phyloP scores from a whole-genome alignment of 2,888 invertebrate genomes.

The Empis livida region DNA sequence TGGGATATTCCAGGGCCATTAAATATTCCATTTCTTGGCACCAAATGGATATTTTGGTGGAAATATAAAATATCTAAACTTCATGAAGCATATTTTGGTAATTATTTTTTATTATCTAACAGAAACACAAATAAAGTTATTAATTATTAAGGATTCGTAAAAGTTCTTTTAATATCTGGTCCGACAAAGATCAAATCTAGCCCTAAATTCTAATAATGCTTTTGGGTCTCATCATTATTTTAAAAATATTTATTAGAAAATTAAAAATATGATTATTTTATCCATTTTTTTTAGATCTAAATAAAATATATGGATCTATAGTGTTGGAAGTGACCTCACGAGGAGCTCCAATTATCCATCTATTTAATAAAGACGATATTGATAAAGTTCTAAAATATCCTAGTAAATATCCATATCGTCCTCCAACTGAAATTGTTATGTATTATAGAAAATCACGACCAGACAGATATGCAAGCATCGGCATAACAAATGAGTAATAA shows the following conservation, averaged over 20 bases:
- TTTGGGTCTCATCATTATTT: no score
- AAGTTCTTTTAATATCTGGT: no score
- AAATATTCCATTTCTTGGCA: constrained; percentile 60
- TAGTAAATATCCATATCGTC: constrained; percentile 64
- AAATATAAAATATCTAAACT: constrained; percentile 59
- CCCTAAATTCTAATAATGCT: no score
- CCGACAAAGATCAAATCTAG: no score
- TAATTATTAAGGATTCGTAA: no score
- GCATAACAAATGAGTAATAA: constrained; percentile 76
- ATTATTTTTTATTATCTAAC: no score
- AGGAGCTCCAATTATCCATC: constrained; percentile 57
- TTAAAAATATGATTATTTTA: no score
- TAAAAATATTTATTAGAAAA: no score
- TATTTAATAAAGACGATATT: constrained; percentile 57
- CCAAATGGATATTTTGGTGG: constrained; percentile 64
- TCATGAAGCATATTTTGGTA: constrained; percentile 68
- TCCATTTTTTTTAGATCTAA: constrained; percentile 58
- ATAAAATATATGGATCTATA: constrained; percentile 59
- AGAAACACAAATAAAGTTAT: no score
- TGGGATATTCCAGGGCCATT: constrained; percentile 59
- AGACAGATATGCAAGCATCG: constrained; percentile 68
- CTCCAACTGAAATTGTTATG: constrained; percentile 69
- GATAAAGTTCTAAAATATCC: constrained; percentile 61
- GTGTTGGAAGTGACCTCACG: constrained; percentile 65
- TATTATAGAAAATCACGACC: constrained; percentile 59